phyloP scores from a whole-genome alignment of 2,888 invertebrate species.

The Panzeria rudis region DNA sequence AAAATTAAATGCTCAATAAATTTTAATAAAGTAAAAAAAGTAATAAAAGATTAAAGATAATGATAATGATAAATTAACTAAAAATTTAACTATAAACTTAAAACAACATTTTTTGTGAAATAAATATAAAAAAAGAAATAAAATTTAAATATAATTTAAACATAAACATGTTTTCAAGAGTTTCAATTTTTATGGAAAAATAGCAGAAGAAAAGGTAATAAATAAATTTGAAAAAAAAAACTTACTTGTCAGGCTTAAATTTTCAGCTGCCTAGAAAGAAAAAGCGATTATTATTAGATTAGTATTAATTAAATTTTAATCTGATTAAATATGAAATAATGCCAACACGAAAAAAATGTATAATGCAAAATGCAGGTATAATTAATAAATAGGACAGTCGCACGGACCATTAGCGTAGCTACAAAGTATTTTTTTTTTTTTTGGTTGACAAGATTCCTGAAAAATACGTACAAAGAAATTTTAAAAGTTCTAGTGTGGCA shows the following conservation, averaged over 20 bases:
- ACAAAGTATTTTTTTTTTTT: too few relatives aligned
- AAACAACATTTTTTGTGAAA: constrained; percentile 52
- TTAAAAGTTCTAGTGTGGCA: too few relatives aligned
- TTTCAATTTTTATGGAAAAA: neutral
- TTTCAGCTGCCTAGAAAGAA: neutral
- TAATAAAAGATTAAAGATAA: constrained; percentile 5
- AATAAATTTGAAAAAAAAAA: neutral
- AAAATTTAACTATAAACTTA: constrained; percentile 48
- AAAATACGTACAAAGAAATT: too few relatives aligned
- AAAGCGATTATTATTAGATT: neutral
- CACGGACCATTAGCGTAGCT: too few relatives aligned
- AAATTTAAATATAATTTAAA: constrained; percentile 53
- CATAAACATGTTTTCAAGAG: neutral
- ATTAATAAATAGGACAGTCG: too few relatives aligned
- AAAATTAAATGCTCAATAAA: constrained; percentile 68
- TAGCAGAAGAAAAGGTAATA: neutral
- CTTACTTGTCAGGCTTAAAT: neutral
- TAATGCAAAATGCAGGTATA: too few relatives aligned
- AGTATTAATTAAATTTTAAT: too few relatives aligned
- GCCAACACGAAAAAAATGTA: too few relatives aligned
- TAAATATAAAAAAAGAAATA: constrained; percentile 28
- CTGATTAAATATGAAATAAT: too few relatives aligned
- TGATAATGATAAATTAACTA: constrained; percentile 47
- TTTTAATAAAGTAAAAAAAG: constrained; percentile 48
- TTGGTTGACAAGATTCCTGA: too few relatives aligned